phyloP scores from a whole-genome alignment of 1,140 invertebrate genomes.

The Rhopalosiphum padi region DNA sequence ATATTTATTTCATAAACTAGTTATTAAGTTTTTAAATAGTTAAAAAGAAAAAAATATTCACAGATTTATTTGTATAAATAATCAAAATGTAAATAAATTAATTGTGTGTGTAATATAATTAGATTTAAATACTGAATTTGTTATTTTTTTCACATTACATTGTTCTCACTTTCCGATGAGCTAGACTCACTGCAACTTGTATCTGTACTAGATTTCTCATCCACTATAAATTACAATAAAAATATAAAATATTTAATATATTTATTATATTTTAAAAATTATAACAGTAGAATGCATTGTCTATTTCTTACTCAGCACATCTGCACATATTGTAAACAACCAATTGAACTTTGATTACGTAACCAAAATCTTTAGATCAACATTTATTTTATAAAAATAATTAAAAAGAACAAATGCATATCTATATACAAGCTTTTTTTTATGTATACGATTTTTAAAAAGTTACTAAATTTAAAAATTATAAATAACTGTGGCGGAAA shows the following conservation, averaged over 20 bases:
- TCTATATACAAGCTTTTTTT: neutral
- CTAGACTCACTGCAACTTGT: neutral
- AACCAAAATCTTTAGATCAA: neutral
- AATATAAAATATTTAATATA: neutral
- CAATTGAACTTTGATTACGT: neutral
- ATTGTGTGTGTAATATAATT: slow-evolving; percentile 42
- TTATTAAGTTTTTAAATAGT: slow-evolving; percentile 29
- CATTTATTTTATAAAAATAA: neutral
- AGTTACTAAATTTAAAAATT: neutral
- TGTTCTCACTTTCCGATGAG: neutral
- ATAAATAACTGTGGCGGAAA: neutral
- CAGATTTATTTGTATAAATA: slow-evolving; percentile 28
- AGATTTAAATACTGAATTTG: slow-evolving; percentile 5
- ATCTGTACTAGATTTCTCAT: neutral
- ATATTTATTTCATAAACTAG: slow-evolving; percentile 22
- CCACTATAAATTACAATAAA: neutral
- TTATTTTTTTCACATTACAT: slow-evolving; percentile 6
- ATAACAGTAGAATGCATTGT: neutral
- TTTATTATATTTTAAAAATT: neutral
- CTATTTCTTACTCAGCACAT: too few relatives aligned
- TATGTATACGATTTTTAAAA: neutral
- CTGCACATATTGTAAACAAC: too few relatives aligned
- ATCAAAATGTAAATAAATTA: slow-evolving; percentile 17
- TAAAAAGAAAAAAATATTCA: neutral
- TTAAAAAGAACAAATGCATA: neutral